Conservation (phyloP, 1,140 invertebrate genomes). For the Eumeta japonica region DNA sequence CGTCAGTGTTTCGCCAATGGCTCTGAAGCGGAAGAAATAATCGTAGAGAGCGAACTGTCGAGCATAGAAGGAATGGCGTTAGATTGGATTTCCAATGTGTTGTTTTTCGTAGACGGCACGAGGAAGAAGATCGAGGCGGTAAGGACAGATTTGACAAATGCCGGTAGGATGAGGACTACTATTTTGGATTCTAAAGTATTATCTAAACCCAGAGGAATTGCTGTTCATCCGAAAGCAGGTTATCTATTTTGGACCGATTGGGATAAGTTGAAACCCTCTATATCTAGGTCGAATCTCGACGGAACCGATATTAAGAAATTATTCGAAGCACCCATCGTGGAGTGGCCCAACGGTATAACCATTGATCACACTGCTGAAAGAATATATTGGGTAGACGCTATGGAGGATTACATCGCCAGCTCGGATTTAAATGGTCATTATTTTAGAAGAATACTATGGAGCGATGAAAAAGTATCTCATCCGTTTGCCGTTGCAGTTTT, state of each 20-base stretch:
- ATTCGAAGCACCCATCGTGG: conserved; percentile 67
- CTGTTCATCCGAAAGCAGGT: conserved; percentile 80
- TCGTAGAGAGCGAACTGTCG: conserved; percentile 72
- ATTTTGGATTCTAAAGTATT: conserved; percentile 71
- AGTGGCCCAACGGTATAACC: conserved; percentile 87
- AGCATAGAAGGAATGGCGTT: conserved; percentile 90
- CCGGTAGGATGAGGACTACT: conserved; percentile 74
- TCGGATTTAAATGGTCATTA: conserved; percentile 79
- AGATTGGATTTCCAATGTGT: conserved; percentile 90
- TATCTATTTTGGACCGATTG: conserved; percentile 94
- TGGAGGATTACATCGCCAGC: conserved; percentile 81
- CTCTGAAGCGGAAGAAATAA: conserved; percentile 63
- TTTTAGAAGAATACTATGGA: conserved; percentile 69
- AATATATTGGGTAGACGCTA: conserved; percentile 87
- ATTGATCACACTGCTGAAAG: conserved; percentile 79
- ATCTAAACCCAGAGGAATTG: conserved; percentile 83
- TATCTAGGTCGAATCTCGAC: conserved; percentile 84
- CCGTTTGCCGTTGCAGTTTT: conserved; percentile 83
- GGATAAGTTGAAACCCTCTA: conserved; percentile 73
- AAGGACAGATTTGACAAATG: conserved; percentile 64
- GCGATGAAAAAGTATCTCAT: conserved; percentile 70
- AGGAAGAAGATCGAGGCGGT: conserved; percentile 79
- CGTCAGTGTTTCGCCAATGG: conserved; percentile 76
- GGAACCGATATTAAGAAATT: conserved; percentile 72
- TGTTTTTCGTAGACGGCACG: conserved; percentile 88